Evolutionary conservation across 2,888 invertebrate species (phyloP).

Genomic region (Mystacides longicornis): DNA sequence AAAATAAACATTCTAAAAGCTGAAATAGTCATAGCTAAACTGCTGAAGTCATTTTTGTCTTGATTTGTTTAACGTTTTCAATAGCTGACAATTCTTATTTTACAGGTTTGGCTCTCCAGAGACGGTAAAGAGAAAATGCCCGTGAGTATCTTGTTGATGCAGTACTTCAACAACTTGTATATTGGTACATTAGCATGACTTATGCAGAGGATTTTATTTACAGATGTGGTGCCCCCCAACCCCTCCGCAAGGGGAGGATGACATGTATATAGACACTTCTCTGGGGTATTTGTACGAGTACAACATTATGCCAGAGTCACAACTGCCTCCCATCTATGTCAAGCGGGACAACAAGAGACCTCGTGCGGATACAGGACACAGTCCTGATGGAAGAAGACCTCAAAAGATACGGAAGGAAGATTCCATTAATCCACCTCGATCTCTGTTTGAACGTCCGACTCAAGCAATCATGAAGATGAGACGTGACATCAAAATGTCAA

Average conservation of each 20-base stretch:
- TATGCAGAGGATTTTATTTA: constrained; percentile 15
- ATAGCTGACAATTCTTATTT: too few species aligned
- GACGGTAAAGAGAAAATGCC: constrained; percentile 70
- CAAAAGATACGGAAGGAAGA: constrained; percentile 63
- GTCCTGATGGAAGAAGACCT: constrained; percentile 51
- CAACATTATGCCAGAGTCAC: constrained; percentile 66
- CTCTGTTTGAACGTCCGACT: constrained; percentile 73
- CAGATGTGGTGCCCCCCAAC: constrained; percentile 98
- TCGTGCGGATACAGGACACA: constrained; percentile 55
- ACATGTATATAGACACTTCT: constrained; percentile 83
- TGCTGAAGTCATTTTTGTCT: too few species aligned
- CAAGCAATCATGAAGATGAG: constrained; percentile 68
- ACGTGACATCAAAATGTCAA: constrained; percentile 69
- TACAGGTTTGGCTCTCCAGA: constrained; percentile 69
- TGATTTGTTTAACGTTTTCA: too few species aligned
- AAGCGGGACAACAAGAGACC: constrained; percentile 70
- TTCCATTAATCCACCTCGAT: constrained; percentile 67
- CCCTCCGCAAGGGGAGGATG: constrained; percentile 88
- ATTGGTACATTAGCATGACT: background rate
- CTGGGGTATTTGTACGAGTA: constrained; percentile 80
- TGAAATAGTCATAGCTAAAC: too few species aligned
- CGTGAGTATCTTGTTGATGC: constrained; percentile 52
- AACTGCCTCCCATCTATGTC: constrained; percentile 71
- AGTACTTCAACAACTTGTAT: background rate
- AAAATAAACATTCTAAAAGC: too few species aligned